Evolutionary conservation across 2,797 vertebrate species (phyloP).

Genomic region (Pangasius mekongensis): DNA sequence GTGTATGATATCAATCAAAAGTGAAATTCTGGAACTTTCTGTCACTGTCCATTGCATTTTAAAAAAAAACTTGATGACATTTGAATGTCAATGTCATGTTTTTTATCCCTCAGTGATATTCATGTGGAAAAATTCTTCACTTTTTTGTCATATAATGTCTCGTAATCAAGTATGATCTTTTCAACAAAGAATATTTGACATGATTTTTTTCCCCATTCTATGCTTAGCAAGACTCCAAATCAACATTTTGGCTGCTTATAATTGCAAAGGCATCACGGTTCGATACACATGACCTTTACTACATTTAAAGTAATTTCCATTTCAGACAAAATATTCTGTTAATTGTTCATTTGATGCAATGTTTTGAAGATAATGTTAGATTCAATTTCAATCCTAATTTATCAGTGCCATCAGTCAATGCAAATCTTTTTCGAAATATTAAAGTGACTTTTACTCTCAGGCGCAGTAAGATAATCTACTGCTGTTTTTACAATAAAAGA

Average conservation of each 20-base stretch:
- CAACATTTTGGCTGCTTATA: slow-evolving; percentile 70
- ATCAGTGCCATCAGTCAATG: slow-evolving; percentile 75
- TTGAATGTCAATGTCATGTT: slow-evolving; percentile 58
- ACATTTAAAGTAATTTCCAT: slow-evolving; percentile 82
- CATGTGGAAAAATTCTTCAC: slow-evolving; percentile 66
- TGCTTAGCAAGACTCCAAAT: slow-evolving; percentile 66
- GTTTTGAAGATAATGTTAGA: slow-evolving; percentile 75
- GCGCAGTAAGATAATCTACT: slow-evolving; percentile 66
- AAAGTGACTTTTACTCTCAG: slow-evolving; percentile 64
- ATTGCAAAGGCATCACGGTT: slow-evolving; percentile 80
- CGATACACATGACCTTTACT: slow-evolving; percentile 81
- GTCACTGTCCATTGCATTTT: slow-evolving; percentile 44
- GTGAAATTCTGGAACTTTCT: slow-evolving; percentile 44
- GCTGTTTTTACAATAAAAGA: slow-evolving; percentile 46
- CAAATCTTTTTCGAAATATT: slow-evolving; percentile 56
- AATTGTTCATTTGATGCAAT: slow-evolving; percentile 68
- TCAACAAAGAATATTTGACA: slow-evolving; percentile 75
- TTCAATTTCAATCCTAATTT: slow-evolving; percentile 80
- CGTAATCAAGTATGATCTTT: slow-evolving; percentile 81
- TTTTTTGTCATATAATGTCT: slow-evolving; percentile 71
- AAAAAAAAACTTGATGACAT: slow-evolving; percentile 59
- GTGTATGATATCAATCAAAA: slow-evolving; percentile 34
- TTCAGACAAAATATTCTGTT: slow-evolving; percentile 77
- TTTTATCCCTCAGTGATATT: slow-evolving; percentile 53
- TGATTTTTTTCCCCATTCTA: slow-evolving; percentile 70